phyloP scores from a whole-genome alignment of 2,797 vertebrate genomes.

The Echiichthys vipera region DNA sequence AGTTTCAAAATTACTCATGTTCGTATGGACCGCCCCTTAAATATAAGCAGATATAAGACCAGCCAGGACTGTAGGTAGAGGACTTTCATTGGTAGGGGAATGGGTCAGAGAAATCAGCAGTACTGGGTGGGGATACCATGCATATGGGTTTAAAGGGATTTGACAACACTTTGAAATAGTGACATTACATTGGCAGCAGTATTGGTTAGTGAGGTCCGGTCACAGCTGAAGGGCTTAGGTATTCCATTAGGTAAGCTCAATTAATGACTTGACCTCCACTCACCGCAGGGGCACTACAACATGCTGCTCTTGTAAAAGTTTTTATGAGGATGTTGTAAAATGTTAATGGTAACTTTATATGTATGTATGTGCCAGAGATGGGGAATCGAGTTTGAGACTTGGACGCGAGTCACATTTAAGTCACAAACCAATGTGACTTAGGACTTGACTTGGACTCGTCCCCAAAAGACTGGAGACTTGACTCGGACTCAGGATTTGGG shows the following conservation, averaged over 20 bases:
- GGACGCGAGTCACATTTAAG: too few relatives aligned
- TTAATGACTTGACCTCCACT: slow-evolving; percentile 28
- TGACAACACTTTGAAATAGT: slow-evolving; percentile 8
- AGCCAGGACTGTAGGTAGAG: not conserved
- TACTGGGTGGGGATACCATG: not conserved
- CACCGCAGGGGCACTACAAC: not conserved
- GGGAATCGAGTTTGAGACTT: too few relatives aligned
- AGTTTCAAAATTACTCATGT: too few relatives aligned
- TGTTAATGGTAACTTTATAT: too few relatives aligned
- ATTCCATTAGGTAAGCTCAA: slow-evolving; percentile 17
- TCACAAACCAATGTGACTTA: too few relatives aligned
- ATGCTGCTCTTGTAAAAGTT: not conserved
- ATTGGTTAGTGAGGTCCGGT: slow-evolving; percentile 16
- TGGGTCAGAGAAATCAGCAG: slow-evolving; percentile 5
- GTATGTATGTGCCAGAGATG: too few relatives aligned
- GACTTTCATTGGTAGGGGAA: not conserved
- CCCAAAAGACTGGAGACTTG: too few relatives aligned
- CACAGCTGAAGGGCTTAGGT: not conserved
- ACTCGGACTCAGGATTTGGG: too few relatives aligned
- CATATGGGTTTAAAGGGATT: not conserved
- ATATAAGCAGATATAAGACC: slow-evolving; percentile 21
- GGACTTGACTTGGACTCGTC: too few relatives aligned
- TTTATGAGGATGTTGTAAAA: not conserved
- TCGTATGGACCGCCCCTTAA: too few relatives aligned
- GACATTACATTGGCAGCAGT: slow-evolving; percentile 4